Base-by-base conservation (phyloP, 2,113 vertebrate genomes). In the human region DNA sequence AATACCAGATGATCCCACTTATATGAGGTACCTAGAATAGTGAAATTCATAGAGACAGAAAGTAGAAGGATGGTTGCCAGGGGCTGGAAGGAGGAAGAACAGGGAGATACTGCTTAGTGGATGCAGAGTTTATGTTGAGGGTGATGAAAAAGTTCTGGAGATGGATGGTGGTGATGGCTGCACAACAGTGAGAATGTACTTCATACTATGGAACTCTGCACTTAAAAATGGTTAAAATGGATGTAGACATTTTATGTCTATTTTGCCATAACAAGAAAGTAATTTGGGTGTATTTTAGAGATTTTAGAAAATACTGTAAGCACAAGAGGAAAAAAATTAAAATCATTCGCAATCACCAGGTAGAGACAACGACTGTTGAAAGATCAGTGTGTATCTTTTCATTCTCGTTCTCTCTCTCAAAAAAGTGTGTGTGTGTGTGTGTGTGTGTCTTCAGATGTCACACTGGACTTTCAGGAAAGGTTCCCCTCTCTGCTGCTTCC, bases 231-330 rank as follows among this genome's bases (percentile, higher is more conserved):
- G 20, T 79, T 70, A 64, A 87, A 81, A 82, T 50, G 32, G 43
- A 30, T 27, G 27, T 12, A 64, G 78, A 87, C 82, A 23, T n/a
- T 59, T 87, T 90, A 52, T n/a, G 23, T 27, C 6, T 94, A 78
- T 72, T 86, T 93, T n/a, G 70, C 43, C 35, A 23, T 14, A 35
- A 78, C 40, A 68, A 78, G 82, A 75, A 87, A 35, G 35, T 87
- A 96, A 61, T 70, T 72, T 75, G 45, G 8, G 20, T 79, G 3
- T 75, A 72, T 61, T 95, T 45, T 50, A 27, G 76, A 92, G 18
- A 92, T 79, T 95, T 95, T 92, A 70, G 35, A 92, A 92, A 94
- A 45, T 66, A 35, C n/a, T 61, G 14, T 66, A 30, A 86, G 18
- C 79, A 66, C 10, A 64, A 68, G 35, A 10, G 25, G 16, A 23